phyloP scores from a whole-genome alignment of 2,888 invertebrate genomes.

The Spialia ferax region DNA sequence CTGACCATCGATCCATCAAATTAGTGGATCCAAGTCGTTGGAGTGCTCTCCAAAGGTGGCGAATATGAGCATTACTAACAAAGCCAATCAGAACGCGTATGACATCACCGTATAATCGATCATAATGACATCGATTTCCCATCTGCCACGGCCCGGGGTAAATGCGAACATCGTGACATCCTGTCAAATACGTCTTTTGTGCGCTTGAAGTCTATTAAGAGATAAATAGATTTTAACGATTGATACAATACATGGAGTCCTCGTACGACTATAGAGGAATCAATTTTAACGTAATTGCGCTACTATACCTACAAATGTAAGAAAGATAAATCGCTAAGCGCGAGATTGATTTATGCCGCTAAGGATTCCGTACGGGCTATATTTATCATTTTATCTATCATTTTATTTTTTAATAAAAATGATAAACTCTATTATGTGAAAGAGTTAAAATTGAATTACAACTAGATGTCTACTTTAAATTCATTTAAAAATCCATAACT shows the following conservation, averaged over 20 bases:
- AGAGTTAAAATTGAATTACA: too few relatives aligned
- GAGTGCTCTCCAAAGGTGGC: conserved; percentile 72
- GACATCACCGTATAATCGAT: conserved; percentile 77
- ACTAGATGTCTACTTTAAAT: too few relatives aligned
- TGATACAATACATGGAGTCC: conserved; percentile 16
- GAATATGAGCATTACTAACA: conserved; percentile 77
- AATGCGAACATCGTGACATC: conserved; percentile 45
- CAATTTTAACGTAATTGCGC: too few relatives aligned
- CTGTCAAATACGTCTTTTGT: conserved; percentile 61
- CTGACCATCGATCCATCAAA: conserved; percentile 83
- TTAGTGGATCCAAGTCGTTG: conserved; percentile 66
- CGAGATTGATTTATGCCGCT: too few relatives aligned
- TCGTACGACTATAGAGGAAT: background rate
- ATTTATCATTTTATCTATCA: too few relatives aligned
- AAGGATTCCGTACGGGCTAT: too few relatives aligned
- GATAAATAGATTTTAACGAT: conserved; percentile 14
- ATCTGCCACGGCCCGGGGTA: conserved; percentile 62
- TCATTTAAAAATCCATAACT: too few relatives aligned
- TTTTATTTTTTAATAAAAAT: too few relatives aligned
- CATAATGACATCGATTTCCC: conserved; percentile 84
- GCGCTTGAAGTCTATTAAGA: conserved; percentile 43
- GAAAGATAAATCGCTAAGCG: too few relatives aligned
- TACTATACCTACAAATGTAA: too few relatives aligned
- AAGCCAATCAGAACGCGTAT: conserved; percentile 81
- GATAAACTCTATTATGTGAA: too few relatives aligned